phyloP scores from a whole-genome alignment of 2,888 invertebrate species.

The Sphecodes monilicornis region DNA sequence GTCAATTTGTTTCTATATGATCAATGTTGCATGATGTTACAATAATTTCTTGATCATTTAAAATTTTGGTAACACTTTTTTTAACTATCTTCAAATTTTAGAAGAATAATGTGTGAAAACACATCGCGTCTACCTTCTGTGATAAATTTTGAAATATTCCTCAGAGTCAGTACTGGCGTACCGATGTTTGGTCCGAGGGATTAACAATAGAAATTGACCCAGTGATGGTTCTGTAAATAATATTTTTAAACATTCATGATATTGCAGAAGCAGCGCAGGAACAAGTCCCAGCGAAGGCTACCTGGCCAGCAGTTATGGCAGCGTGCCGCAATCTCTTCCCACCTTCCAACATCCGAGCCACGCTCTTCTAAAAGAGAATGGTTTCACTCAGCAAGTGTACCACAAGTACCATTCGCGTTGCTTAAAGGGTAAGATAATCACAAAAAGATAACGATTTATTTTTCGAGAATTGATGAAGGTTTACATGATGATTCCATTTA shows the following conservation, averaged over 20 bases:
- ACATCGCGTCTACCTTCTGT: too few relatives aligned
- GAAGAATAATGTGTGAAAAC: too few relatives aligned
- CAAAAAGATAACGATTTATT: not conserved
- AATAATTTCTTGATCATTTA: too few relatives aligned
- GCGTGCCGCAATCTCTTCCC: conserved; percentile 93
- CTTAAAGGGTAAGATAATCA: conserved; percentile 89
- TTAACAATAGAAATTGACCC: not conserved
- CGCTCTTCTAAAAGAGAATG: conserved; percentile 96
- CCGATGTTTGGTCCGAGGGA: too few relatives aligned
- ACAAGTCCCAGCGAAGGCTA: conserved; percentile 89
- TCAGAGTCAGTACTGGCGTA: too few relatives aligned
- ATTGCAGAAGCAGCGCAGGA: conserved; percentile 90
- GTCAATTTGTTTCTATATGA: too few relatives aligned
- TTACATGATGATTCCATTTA: conserved; percentile 75
- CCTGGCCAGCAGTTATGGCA: conserved; percentile 91
- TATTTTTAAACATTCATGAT: conserved; percentile 4
- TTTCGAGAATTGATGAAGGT: not conserved
- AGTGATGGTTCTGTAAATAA: not conserved
- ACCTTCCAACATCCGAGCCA: conserved; percentile 98
- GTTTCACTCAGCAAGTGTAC: conserved; percentile 99
- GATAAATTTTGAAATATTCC: too few relatives aligned
- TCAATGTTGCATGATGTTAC: too few relatives aligned
- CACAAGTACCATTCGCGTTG: conserved; percentile 98
- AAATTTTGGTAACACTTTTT: too few relatives aligned
- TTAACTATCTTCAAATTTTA: too few relatives aligned